Evolutionary conservation across 92 coral and sea anemone species (phyloP).

Genomic region (Phymanthus crucifer): DNA sequence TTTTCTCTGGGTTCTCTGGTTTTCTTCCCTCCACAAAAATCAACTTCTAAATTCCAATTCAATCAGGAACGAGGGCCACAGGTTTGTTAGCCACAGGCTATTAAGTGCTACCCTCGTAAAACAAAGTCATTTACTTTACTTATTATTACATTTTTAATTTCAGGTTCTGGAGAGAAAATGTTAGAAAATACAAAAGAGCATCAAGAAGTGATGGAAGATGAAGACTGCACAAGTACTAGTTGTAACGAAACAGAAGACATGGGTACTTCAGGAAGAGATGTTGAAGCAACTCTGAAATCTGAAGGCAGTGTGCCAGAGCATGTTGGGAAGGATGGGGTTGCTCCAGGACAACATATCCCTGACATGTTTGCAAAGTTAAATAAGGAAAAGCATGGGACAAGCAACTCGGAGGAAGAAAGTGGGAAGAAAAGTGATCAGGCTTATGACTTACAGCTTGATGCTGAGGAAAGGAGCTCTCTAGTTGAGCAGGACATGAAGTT

Average conservation of each 20-base stretch:
- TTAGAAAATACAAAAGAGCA: neutral
- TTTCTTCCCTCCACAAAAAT: no score
- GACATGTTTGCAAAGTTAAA: neutral
- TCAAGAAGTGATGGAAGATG: neutral
- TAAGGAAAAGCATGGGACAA: neutral
- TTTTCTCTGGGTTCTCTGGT: no score
- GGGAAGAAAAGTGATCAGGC: neutral
- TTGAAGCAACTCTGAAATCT: neutral
- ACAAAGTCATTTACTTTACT: neutral
- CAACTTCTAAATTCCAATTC: no score
- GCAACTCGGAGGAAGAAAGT: neutral
- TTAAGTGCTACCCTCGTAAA: no score
- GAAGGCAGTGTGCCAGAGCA: neutral
- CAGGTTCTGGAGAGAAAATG: neutral
- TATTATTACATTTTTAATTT: neutral
- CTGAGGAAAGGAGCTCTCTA: conserved; percentile 43
- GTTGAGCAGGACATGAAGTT: conserved; percentile 51
- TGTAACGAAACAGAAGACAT: neutral
- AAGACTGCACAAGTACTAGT: neutral
- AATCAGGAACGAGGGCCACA: no score
- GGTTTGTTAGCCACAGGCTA: no score
- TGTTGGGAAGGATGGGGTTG: neutral
- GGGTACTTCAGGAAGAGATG: neutral
- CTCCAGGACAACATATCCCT: neutral
- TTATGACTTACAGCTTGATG: conserved; percentile 33